Conservation (phyloP, 2,797 vertebrate genomes). For the Chrosomus eos region DNA sequence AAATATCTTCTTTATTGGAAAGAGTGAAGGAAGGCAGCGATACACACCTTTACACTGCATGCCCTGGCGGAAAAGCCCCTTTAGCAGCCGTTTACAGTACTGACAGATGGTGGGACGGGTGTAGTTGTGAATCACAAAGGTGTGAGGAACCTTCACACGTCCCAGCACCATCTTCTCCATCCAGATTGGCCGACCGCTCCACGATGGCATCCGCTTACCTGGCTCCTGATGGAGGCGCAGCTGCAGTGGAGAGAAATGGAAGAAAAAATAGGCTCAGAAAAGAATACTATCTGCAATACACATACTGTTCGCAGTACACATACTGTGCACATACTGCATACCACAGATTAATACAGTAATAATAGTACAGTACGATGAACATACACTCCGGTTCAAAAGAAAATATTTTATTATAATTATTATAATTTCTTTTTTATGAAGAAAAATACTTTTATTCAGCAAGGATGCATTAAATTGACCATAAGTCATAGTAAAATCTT, state of each 20-base stretch:
- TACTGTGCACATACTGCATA: not conserved
- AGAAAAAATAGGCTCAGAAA: not conserved
- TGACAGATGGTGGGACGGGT: slow-evolving; percentile 96
- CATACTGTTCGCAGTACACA: not conserved
- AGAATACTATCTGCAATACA: not conserved
- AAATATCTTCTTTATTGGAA: not conserved
- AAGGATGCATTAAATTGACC: no score
- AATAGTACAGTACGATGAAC: not conserved
- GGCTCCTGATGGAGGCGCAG: slow-evolving; percentile 90
- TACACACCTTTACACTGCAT: slow-evolving; percentile 96
- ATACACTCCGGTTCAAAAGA: not conserved
- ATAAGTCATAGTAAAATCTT: not conserved
- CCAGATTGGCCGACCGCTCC: slow-evolving; percentile 97
- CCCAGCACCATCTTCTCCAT: slow-evolving; percentile 99
- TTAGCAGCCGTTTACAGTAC: slow-evolving; percentile 94
- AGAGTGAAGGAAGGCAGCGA: not conserved
- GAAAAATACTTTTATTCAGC: not conserved
- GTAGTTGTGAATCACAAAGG: slow-evolving; percentile 95
- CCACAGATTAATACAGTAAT: no score
- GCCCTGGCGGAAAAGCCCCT: slow-evolving; percentile 96
- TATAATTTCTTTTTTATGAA: no score
- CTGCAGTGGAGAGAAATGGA: slow-evolving; percentile 26
- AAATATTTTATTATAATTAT: not conserved
- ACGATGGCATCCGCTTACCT: slow-evolving; percentile 94
- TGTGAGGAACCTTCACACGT: slow-evolving; percentile 95